phyloP scores from a whole-genome alignment of 2,888 invertebrate genomes.

The Unio delphinus region DNA sequence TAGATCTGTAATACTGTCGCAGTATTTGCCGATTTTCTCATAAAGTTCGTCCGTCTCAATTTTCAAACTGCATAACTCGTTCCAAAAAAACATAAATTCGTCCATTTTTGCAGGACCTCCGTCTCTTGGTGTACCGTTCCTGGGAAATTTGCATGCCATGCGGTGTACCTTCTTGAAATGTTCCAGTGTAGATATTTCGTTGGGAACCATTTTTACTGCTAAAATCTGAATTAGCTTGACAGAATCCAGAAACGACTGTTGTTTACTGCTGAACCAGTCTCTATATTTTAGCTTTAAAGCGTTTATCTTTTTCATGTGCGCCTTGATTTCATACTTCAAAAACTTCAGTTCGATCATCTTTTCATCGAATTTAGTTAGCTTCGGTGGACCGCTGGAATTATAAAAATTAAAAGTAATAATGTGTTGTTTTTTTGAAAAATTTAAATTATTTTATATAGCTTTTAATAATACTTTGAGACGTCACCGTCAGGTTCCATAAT shows the following conservation, averaged over 20 bases:
- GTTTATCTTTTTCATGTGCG: constrained; percentile 56
- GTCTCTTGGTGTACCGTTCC: constrained; percentile 49
- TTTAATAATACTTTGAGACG: too few relatives aligned
- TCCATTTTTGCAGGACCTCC: constrained; percentile 45
- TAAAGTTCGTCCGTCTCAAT: constrained; percentile 51
- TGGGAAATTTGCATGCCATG: constrained; percentile 46
- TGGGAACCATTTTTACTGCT: constrained; percentile 34
- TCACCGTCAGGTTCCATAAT: too few relatives aligned
- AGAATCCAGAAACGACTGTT: constrained; percentile 54
- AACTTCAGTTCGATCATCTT: constrained; percentile 59
- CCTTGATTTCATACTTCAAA: constrained; percentile 51
- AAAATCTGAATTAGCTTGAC: constrained; percentile 58
- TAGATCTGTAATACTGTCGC: constrained; percentile 49
- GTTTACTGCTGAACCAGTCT: constrained; percentile 61
- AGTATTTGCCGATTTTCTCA: constrained; percentile 48
- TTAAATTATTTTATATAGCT: not conserved
- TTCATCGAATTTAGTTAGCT: constrained; percentile 70
- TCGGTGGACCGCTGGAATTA: constrained; percentile 86
- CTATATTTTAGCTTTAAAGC: constrained; percentile 54
- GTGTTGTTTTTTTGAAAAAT: not conserved
- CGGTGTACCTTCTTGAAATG: constrained; percentile 45
- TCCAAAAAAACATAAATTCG: constrained; percentile 57
- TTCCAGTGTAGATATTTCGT: constrained; percentile 39
- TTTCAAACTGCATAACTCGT: constrained; percentile 46
- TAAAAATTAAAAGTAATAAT: constrained; percentile 2